A percentile compares a stretch with the other conserved stretches of the same genome.
Conservation (phyloP, 2,888 invertebrate species). For the Scaptomyza caliginosa region DNA sequence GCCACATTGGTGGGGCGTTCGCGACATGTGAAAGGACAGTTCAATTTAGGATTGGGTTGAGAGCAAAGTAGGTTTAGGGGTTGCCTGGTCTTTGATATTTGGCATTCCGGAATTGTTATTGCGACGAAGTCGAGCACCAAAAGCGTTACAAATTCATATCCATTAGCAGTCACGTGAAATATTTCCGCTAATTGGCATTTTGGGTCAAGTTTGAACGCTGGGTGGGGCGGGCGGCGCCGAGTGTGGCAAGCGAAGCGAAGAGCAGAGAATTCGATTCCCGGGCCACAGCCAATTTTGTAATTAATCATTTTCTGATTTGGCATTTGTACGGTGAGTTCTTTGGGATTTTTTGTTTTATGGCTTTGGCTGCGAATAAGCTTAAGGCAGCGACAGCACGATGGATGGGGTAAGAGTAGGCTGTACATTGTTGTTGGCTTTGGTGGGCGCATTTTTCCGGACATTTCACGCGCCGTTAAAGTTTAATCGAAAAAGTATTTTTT, state of each 20-base stretch:
- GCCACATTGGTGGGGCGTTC: not conserved
- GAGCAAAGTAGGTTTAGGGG: not conserved
- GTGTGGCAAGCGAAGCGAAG: too few species aligned
- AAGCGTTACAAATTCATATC: conserved; percentile 59
- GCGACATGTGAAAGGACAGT: conserved; percentile 13
- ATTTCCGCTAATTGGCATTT: conserved; percentile 70
- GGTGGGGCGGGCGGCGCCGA: not conserved
- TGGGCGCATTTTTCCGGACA: conserved; percentile 32
- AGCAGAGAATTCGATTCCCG: conserved; percentile 4
- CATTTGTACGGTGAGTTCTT: conserved; percentile 22
- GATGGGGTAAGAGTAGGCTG: not conserved
- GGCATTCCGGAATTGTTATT: conserved; percentile 5
- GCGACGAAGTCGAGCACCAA: not conserved
- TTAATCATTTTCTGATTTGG: conserved; percentile 75
- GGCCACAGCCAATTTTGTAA: conserved; percentile 52
- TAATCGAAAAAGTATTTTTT: conserved; percentile 73
- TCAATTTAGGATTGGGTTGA: not conserved
- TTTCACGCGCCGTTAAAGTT: conserved; percentile 77
- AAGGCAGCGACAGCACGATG: too few species aligned
- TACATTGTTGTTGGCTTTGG: conserved; percentile 6
- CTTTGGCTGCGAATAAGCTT: not conserved
- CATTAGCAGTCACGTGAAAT: conserved; percentile 65
- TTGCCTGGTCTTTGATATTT: conserved; percentile 34
- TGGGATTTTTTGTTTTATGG: conserved; percentile 1
- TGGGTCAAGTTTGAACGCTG: conserved; percentile 23